phyloP scores from a whole-genome alignment of 2,888 invertebrate species.

The Ecliptopera silaceata region DNA sequence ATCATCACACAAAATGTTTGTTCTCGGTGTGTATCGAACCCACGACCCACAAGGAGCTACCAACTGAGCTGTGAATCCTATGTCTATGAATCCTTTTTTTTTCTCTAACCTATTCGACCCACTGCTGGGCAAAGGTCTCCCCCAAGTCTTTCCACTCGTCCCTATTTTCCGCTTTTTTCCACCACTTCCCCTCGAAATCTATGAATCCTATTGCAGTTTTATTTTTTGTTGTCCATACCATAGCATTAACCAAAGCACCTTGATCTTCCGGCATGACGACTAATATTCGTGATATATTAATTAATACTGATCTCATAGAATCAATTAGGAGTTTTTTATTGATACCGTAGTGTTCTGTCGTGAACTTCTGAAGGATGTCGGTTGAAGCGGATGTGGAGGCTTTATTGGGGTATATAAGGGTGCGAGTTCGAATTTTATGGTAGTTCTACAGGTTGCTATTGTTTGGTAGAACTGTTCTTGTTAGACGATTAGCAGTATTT shows the following conservation, averaged over 20 bases:
- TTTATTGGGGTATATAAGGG: conserved; percentile 34
- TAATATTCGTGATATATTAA: conserved; percentile 44
- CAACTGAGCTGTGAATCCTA: too few species aligned
- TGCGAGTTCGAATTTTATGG: neutral
- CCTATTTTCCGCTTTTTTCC: too few species aligned
- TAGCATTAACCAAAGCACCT: conserved; percentile 16
- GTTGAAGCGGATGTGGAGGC: conserved; percentile 48
- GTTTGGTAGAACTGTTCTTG: too few species aligned
- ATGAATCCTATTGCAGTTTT: neutral
- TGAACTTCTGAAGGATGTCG: conserved; percentile 49
- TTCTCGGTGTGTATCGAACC: too few species aligned
- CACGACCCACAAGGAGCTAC: too few species aligned
- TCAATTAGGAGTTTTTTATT: conserved; percentile 59
- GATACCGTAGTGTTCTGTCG: conserved; percentile 48
- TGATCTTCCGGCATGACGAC: conserved; percentile 40
- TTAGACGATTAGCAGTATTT: too few species aligned
- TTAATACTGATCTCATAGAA: conserved; percentile 48
- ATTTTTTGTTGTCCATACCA: conserved; percentile 17
- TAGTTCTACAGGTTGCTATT: neutral
- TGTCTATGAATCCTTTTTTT: too few species aligned
- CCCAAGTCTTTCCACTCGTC: too few species aligned
- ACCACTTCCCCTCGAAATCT: too few species aligned
- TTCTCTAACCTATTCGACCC: too few species aligned
- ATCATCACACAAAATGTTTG: too few species aligned
- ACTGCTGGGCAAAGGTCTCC: too few species aligned